Base-by-base conservation (phyloP, 2,797 vertebrate genomes). In the Sebastes dallii region DNA sequence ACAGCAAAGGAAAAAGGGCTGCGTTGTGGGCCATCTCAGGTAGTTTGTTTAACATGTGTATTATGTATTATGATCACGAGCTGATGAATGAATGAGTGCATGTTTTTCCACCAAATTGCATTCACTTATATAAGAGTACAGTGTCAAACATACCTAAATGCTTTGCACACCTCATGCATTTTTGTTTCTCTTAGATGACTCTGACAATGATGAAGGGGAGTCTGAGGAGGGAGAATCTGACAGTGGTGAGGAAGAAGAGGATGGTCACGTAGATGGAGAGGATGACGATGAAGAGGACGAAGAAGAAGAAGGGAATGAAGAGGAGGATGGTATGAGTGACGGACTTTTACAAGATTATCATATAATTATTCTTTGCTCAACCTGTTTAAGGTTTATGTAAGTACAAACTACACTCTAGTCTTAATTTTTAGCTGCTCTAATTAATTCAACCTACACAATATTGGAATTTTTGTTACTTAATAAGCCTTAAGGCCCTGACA, bases 221-320 rank as follows among this genome's bases (percentile, higher is more conserved):
- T 95, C 94, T 75, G 97, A 95, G 6, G 97, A 95, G 32, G 96
- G 91, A 16, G 95, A 96, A 52, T 95, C 94, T 0, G 94, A 94
- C 50, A 97, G 95, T 39, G 95, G 68, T 13, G 93, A 91, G 8
- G 92, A 92, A 39, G 94, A 92, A 6, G 92, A 87, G 2, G 92
- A 86, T 6, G 89, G 86, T 52, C 76, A 80, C 4, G 55, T 73
- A 58, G 95, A 97, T 24, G 96, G 89, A 71, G 96, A 95, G 1
- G 95, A 94, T 6, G 93, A 93, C 7, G 95, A 95, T 1, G 91
- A 86, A 0, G 89, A 91, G 0, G 95, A 92, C 2, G 93, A 92
- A 1, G 93, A 24, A 79, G 92, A 95, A 0, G 95, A 92, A 3
- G 92, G 91, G 18, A 94, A 95, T 32, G 94, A 93, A 39, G 96